phyloP scores from a whole-genome alignment of 2,113 vertebrate genomes.

The Cyrtonyx montezumae region DNA sequence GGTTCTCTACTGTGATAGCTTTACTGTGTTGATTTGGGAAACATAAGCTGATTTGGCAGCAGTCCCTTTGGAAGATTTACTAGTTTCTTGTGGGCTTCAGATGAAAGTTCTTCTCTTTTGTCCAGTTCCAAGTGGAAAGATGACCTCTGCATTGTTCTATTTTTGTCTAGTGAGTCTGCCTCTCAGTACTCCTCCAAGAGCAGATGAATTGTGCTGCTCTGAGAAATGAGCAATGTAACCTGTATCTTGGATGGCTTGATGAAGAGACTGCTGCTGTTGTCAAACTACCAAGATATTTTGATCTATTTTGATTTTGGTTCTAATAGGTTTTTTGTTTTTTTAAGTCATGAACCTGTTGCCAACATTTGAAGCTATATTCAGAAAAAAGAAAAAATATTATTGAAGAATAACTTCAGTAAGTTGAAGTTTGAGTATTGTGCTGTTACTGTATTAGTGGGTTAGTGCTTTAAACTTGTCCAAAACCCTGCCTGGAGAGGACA shows the following conservation, averaged over 20 bases:
- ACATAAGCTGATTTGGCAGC: background rate
- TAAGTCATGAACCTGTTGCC: background rate
- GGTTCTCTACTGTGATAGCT: too few species aligned
- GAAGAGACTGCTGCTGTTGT: background rate
- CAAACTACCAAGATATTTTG: background rate
- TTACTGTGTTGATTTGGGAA: background rate
- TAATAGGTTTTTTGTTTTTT: too few species aligned
- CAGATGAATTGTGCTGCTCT: accelerated
- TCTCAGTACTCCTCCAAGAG: background rate
- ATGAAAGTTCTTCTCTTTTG: background rate
- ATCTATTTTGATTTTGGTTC: background rate
- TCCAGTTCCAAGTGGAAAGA: background rate
- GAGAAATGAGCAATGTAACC: background rate
- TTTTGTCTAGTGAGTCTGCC: background rate
- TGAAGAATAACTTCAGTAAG: background rate
- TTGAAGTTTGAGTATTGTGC: background rate
- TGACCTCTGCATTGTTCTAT: background rate
- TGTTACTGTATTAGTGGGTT: background rate
- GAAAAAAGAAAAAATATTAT: background rate
- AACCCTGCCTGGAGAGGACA: background rate
- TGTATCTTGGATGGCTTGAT: background rate
- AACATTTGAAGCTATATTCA: background rate
- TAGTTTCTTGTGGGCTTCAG: background rate
- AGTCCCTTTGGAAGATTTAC: background rate
- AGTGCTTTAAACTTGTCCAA: background rate